Conservation (phyloP, 2,888 invertebrate genomes). For the Pterostichus madidus region DNA sequence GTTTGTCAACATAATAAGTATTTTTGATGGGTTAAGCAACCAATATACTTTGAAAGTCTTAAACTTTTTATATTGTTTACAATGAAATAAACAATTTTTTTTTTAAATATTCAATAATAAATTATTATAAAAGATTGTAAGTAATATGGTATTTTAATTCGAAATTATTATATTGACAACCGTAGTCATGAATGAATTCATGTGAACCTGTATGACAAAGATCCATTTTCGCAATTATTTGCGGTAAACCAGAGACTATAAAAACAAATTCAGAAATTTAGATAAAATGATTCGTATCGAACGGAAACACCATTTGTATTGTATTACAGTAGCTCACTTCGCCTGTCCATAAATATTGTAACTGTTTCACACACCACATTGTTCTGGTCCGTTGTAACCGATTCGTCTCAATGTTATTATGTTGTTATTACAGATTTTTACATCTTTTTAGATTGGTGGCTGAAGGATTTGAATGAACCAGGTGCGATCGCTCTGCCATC, state of each 20-base stretch:
- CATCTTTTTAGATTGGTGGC: constrained; percentile 68
- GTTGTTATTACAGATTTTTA: constrained; percentile 69
- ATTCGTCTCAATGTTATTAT: constrained; percentile 72
- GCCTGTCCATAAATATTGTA: constrained; percentile 5
- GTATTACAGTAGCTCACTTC: constrained; percentile 64
- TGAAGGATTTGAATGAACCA: constrained; percentile 68
- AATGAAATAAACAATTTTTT: too few species aligned
- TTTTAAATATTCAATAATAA: neutral
- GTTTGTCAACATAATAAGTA: too few species aligned
- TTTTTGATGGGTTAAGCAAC: too few species aligned
- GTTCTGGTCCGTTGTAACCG: constrained; percentile 63
- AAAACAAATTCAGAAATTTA: constrained; percentile 44
- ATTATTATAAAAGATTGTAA: neutral
- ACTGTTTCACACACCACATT: constrained; percentile 54
- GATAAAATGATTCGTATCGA: constrained; percentile 68
- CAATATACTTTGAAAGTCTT: too few species aligned
- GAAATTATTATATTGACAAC: constrained; percentile 20
- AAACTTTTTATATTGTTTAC: too few species aligned
- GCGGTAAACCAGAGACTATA: constrained; percentile 32
- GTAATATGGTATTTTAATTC: constrained; percentile 24
- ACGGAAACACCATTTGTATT: constrained; percentile 70
- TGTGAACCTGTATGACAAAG: neutral
- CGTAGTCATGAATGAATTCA: constrained; percentile 19
- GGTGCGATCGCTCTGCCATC: constrained; percentile 68
- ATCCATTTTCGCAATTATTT: constrained; percentile 5